phyloP scores from a whole-genome alignment of 2,888 invertebrate genomes.

The Seira musarum region DNA sequence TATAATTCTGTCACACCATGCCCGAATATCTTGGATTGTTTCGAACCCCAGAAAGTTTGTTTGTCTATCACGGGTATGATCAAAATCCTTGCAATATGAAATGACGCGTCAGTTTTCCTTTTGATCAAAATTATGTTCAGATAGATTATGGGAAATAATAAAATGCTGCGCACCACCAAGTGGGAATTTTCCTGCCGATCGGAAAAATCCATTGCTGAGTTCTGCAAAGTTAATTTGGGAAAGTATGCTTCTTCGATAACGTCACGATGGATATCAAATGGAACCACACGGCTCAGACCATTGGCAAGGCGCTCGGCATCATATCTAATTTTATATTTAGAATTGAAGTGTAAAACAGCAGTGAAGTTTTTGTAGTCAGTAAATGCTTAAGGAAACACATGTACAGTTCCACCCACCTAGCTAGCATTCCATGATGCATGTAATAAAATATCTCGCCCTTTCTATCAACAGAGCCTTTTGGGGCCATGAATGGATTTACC shows the following conservation, averaged over 20 bases:
- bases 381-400: too few relatives aligned
- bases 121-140: too few relatives aligned
- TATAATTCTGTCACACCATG: slow-evolving; percentile 22
- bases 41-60: too few relatives aligned
- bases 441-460: slow-evolving; percentile 86
- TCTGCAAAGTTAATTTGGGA: slow-evolving; percentile 42
- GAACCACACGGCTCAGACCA: slow-evolving; percentile 23
- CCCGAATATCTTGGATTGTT: background rate
- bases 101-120: too few relatives aligned
- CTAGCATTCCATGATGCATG: slow-evolving; percentile 81
- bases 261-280: slow-evolving; percentile 22
- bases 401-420: too few relatives aligned
- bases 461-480: slow-evolving; percentile 74
- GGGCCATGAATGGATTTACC: slow-evolving; percentile 82
- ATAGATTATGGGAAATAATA: too few relatives aligned
- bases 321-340: slow-evolving; percentile 31
- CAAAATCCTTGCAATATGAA: too few relatives aligned
- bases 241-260: slow-evolving; percentile 35
- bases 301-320: slow-evolving; percentile 40
- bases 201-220: slow-evolving; percentile 2
- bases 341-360: too few relatives aligned
- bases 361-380: too few relatives aligned
- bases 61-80: too few relatives aligned
- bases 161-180: too few relatives aligned
- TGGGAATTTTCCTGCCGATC: too few relatives aligned